Evolutionary conservation across 2,797 vertebrate genomes (phyloP).

Genomic region (Neostethus bicornis): DNA sequence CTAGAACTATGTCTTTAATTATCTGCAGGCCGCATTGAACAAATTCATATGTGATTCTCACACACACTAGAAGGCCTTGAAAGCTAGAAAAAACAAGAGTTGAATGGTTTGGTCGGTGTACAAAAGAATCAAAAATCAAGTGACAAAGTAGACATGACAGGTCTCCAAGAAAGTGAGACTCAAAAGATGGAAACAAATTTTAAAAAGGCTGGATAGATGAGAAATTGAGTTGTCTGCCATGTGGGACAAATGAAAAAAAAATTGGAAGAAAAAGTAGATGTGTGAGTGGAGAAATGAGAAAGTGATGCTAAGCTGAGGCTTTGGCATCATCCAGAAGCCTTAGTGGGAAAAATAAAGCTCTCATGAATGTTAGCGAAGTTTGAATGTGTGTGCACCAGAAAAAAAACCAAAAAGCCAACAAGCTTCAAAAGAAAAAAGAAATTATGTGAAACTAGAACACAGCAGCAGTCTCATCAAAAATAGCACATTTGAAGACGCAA

Average conservation of each 20-base stretch:
- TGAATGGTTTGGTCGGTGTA: slow-evolving; percentile 27
- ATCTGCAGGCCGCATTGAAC: neutral
- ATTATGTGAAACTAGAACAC: slow-evolving; percentile 15
- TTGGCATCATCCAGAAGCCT: slow-evolving; percentile 41
- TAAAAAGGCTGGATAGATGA: slow-evolving; percentile 34
- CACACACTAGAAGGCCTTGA: slow-evolving; percentile 8
- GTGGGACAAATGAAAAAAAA: slow-evolving; percentile 30
- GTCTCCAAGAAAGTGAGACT: slow-evolving; percentile 38
- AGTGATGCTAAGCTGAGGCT: slow-evolving; percentile 32
- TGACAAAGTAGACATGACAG: slow-evolving; percentile 49
- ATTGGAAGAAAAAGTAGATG: slow-evolving; percentile 17
- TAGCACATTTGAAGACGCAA: slow-evolving; percentile 26
- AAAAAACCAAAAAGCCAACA: slow-evolving; percentile 38
- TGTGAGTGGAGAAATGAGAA: slow-evolving; percentile 26
- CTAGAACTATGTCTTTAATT: neutral
- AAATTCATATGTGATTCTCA: slow-evolving; percentile 8
- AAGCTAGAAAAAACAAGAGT: slow-evolving; percentile 21
- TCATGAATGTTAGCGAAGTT: slow-evolving; percentile 42
- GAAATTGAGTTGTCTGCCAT: slow-evolving; percentile 42
- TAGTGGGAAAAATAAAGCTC: slow-evolving; percentile 38
- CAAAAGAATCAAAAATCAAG: slow-evolving; percentile 48
- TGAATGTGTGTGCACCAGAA: slow-evolving; percentile 43
- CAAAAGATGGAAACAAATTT: slow-evolving; percentile 40
- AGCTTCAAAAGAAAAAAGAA: slow-evolving; percentile 24
- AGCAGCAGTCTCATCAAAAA: slow-evolving; percentile 43